These are phyloP conservation scores for Littorina saxatilis DNA, from an alignment of 1,140 invertebrate species.

Conservation along the genomic window DNA sequence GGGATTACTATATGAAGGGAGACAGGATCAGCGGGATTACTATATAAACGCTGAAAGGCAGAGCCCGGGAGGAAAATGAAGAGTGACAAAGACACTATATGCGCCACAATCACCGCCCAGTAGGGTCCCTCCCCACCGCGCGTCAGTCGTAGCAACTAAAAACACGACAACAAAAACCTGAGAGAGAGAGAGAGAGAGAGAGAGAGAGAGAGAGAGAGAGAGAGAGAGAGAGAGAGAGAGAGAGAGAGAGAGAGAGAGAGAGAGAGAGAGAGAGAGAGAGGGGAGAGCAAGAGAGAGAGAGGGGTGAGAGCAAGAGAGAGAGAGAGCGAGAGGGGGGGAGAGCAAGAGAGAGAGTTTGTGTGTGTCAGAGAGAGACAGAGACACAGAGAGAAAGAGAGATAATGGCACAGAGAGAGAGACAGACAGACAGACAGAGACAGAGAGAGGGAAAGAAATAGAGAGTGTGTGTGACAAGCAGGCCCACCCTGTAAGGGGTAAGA, in stretches of 20 bases:
- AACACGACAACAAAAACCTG: not conserved
- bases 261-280: not conserved
- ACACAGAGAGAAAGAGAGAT: not conserved
- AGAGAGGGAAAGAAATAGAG: not conserved
- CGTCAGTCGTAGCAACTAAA: too few relatives aligned
- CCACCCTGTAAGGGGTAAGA: not conserved
- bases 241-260: slow-evolving; percentile 1
- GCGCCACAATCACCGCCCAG: too few relatives aligned
- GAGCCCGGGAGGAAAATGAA: too few relatives aligned
- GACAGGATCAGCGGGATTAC: too few relatives aligned
- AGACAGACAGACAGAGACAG: too few relatives aligned
- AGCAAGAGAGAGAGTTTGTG: not conserved
- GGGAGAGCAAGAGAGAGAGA: too few relatives aligned
- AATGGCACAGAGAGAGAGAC: not conserved
- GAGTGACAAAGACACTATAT: too few relatives aligned
- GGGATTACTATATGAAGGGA: too few relatives aligned
- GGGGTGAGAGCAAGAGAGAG: not conserved
- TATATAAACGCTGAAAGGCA: too few relatives aligned
- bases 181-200: not conserved
- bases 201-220: not conserved
- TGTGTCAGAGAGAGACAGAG: not conserved
- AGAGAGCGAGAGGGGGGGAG: not conserved
- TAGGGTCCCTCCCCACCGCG: too few relatives aligned
- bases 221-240: slow-evolving; percentile 6
- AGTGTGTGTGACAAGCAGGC: not conserved